phyloP scores from a whole-genome alignment of 2,113 vertebrate species.

The Melierax canorus region DNA sequence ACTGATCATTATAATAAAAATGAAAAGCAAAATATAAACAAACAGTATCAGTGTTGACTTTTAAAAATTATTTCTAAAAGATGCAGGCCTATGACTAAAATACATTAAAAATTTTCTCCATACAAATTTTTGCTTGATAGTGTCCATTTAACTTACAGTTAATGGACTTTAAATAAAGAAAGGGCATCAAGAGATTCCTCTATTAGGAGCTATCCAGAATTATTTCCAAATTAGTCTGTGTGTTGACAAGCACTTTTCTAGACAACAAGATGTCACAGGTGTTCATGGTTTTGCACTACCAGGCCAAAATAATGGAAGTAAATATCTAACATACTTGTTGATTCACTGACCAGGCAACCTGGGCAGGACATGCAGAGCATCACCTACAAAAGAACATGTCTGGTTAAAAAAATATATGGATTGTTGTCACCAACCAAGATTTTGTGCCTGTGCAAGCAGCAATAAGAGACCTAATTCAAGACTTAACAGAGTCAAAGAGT shows the following conservation, averaged over 20 bases:
- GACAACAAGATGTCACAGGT: not conserved
- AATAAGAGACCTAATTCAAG: not conserved
- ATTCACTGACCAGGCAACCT: not conserved
- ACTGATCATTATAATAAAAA: not conserved
- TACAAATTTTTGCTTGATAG: not conserved
- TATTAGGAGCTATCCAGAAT: not conserved
- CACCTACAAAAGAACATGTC: not conserved
- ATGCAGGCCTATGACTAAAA: not conserved
- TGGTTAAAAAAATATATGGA: accelerated
- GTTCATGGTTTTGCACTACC: not conserved
- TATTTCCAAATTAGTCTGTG: not conserved
- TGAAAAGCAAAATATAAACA: not conserved
- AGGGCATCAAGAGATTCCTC: not conserved
- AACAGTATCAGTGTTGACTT: not conserved
- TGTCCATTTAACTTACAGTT: not conserved
- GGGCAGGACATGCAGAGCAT: not conserved
- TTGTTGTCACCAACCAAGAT: not conserved
- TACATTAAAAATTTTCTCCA: not conserved
- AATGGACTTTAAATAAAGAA: not conserved
- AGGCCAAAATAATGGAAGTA: not conserved
- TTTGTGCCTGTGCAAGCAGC: not conserved
- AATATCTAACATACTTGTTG: not conserved
- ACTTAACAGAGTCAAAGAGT: not conserved
- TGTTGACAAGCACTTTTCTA: not conserved
- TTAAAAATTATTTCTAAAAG: not conserved